phyloP scores from a whole-genome alignment of 2,113 vertebrate genomes.

The Xenopus tropicalis region UCB_Xtro_10.0 CM004444.2:128509501-128510000 shows the following conservation, averaged over 20 bases:
- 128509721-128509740: conserved; percentile 28
- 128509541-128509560: neutral
- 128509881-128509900: too few relatives aligned
- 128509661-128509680: conserved; percentile 32
- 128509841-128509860: too few relatives aligned
- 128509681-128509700: conserved; percentile 48
- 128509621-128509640: conserved; percentile 36
- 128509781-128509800: neutral
- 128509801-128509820: too few relatives aligned
- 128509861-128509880: too few relatives aligned
- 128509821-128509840: too few relatives aligned
- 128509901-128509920: too few relatives aligned
- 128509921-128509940: too few relatives aligned
- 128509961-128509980: too few relatives aligned
- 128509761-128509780: neutral
- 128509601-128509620: conserved; percentile 45
- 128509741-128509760: conserved; percentile 46
- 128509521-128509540: too few relatives aligned
- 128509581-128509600: conserved; percentile 38
- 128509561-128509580: conserved; percentile 17
- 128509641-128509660: conserved; percentile 43
- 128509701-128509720: conserved; percentile 38
- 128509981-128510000: too few relatives aligned
- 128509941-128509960: too few relatives aligned
- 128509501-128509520: too few relatives aligned